Evolutionary conservation across 92 coral and sea anemone species (phyloP), one percentile per base, ranked within the genome.

Genomic region (Scolanthus callimorphus): DNA sequence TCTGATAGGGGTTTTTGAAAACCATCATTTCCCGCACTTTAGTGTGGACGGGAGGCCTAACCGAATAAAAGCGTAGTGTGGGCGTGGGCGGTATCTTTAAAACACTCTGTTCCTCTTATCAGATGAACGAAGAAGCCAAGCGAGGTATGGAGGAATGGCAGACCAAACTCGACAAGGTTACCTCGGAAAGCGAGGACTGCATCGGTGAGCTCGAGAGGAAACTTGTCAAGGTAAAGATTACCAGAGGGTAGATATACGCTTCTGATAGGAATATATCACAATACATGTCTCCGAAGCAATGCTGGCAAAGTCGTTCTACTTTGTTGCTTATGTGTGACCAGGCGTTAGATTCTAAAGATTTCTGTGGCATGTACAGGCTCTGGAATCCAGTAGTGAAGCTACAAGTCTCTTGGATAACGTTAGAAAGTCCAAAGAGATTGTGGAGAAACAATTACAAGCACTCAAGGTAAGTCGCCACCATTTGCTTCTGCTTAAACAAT

Each of bases 111-210:
- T 34, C 41, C 41, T 34, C 8, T 0, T 8, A n/a, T 17, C 52
- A 87, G 96, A 87, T 82, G 83, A 87, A 83, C 26, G 96, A 87
- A 69, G 96, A 87, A 56, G 90, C 96, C n/a, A 87, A 79, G 61
- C 70, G 85, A 43, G 69, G 85, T 76, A 73, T 87, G 96, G 65
- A 63, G 25, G 96, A 82, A 39, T 87, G 96, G 96, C 96, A 87
- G 39, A 65, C 61, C 22, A 87, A 87, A 62, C 69, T 87, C 22
- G 86, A 82, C 65, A 87, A 83, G 58, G 96, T 87, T 39, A 78
- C 90, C n/a, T 68, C 63, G 11, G 96, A 87, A 65, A 82, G 96
- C 57, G 83, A 82, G 46, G 63, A 71, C 28, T 58, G 96, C 59
- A 87, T 87, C 15, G 30, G 60, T 31, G 96, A 87, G 47, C 79